Percentiles rank a stretch among this genome's conserved stretches.
phyloP scores from a whole-genome alignment of 2,797 vertebrate species.

The Choloepus didactylus region DNA sequence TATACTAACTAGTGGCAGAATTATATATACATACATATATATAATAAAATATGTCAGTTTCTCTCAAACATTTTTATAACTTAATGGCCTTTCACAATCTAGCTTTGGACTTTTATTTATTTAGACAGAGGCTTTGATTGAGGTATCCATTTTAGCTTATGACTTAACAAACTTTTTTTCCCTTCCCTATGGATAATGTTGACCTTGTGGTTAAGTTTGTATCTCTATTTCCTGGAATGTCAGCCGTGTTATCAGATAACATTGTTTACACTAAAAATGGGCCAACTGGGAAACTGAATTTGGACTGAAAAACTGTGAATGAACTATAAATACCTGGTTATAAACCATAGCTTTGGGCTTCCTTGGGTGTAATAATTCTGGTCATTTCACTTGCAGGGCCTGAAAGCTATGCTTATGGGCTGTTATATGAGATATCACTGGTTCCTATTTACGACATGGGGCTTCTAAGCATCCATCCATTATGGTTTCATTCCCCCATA shows the following conservation, averaged over 20 bases:
- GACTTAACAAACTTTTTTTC: slow-evolving; percentile 2
- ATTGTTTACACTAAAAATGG: slow-evolving; percentile 4
- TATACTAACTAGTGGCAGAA: background rate
- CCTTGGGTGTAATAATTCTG: background rate
- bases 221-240: background rate
- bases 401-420: background rate
- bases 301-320: slow-evolving; percentile 11
- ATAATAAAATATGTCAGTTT: background rate
- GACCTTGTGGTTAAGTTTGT: background rate
- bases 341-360: slow-evolving; percentile 26
- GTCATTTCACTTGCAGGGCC: background rate
- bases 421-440: background rate
- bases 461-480: background rate
- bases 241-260: background rate
- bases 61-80: slow-evolving; percentile 22
- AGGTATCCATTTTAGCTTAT: slow-evolving; percentile 38
- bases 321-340: background rate
- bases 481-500: background rate
- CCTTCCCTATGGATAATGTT: background rate
- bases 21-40: background rate
- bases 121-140: background rate
- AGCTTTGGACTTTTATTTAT: slow-evolving; percentile 50
- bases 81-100: slow-evolving; percentile 17
- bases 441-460: background rate
- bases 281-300: background rate